phyloP scores from a whole-genome alignment of 92 coral and sea anemone species.

The Desmophyllum pertusum region DNA sequence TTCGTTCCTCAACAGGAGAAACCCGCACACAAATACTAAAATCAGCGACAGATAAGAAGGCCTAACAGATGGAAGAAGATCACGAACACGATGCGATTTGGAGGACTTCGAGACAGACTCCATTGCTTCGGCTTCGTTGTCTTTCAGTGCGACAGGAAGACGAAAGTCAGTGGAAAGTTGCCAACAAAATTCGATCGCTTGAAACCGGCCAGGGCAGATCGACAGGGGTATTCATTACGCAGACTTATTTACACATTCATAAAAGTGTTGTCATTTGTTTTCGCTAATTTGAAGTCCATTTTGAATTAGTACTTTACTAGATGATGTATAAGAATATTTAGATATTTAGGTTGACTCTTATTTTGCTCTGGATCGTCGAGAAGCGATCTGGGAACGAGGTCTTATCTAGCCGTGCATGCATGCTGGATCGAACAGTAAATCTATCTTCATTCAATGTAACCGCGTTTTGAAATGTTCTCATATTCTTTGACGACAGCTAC shows the following conservation, averaged over 20 bases:
- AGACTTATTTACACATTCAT: neutral
- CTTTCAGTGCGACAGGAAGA: neutral
- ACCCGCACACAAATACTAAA: neutral
- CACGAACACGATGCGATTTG: constrained; percentile 3
- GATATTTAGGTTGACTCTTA: no score
- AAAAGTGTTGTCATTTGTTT: no score
- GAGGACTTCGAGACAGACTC: neutral
- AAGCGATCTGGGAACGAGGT: no score
- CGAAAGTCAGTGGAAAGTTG: constrained; percentile 9
- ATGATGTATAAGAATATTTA: no score
- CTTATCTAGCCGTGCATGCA: no score
- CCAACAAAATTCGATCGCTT: neutral
- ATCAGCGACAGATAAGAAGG: constrained; percentile 31
- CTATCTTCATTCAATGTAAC: no score
- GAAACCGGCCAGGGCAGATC: neutral
- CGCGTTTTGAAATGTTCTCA: no score
- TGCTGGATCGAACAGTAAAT: no score
- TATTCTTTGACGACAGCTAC: no score
- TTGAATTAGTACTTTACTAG: no score
- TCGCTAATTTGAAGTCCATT: no score
- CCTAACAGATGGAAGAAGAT: constrained; percentile 21
- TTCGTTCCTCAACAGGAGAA: constrained; percentile 14
- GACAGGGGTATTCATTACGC: neutral
- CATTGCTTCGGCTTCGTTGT: neutral
- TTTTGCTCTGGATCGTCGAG: no score